These are phyloP conservation scores for Syngnathus floridae DNA, from an alignment of 2,113 vertebrate species.

Conservation along the genomic window DNA sequence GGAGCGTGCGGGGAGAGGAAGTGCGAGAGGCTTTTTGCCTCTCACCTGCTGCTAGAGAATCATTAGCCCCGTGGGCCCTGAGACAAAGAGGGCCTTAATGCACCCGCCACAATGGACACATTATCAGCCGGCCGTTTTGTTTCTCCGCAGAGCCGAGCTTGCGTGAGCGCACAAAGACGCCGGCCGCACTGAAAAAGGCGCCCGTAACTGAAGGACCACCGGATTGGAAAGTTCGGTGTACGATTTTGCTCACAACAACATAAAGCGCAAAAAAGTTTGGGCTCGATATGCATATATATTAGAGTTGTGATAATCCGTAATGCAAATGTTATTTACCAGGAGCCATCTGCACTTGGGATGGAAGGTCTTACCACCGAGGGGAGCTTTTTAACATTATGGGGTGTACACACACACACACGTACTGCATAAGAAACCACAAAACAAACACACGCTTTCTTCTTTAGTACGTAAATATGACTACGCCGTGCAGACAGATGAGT, in stretches of 20 bases:
- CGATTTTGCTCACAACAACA: no score
- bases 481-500: slow-evolving; percentile 21
- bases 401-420: slow-evolving; percentile 3
- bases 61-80: slow-evolving; percentile 89
- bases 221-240: no score
- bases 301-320: background rate
- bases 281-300: background rate
- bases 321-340: slow-evolving; percentile 36
- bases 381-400: slow-evolving; percentile 38
- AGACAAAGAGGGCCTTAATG: slow-evolving; percentile 93
- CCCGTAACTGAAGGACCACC: slow-evolving; percentile 14
- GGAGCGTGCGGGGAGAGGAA: slow-evolving; percentile 43
- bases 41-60: slow-evolving; percentile 98
- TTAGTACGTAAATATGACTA: background rate
- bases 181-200: background rate
- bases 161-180: slow-evolving; percentile 41
- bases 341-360: slow-evolving; percentile 49
- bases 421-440: slow-evolving; percentile 8
- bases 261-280: slow-evolving; percentile 12
- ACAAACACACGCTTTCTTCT: slow-evolving; percentile 1
- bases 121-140: slow-evolving; percentile 83
- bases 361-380: slow-evolving; percentile 38
- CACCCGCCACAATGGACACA: slow-evolving; percentile 87
- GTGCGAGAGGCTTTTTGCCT: slow-evolving; percentile 70
- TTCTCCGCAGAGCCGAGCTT: slow-evolving; percentile 57